Base-by-base conservation (phyloP, 2,888 invertebrate species). In the Portevinia maculata region DNA sequence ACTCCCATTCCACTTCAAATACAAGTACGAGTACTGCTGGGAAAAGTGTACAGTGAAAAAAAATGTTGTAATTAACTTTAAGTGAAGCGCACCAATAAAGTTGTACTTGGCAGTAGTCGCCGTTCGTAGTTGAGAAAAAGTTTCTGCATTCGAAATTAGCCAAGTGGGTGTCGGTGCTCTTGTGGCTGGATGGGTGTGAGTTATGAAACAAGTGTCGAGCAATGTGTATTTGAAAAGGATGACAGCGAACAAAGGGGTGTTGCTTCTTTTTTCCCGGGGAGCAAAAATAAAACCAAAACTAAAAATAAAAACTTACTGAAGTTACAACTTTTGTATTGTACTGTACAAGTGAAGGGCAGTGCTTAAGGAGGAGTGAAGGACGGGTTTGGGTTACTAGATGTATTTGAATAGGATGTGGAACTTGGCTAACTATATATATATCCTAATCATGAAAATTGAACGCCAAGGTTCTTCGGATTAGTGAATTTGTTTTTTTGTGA, bases 41-140 rank as follows among this genome's bases (percentile, higher is more conserved):
- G 30, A 64, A 64, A 73, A 53, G 71, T 71, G 52, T 53, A 65
- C n/a, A 48, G 15, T 11, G n/a, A 37, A 50, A 28, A 48, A 59
- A 64, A 44, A 53, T 32, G 21, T 79, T 79, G 75, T 79, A 79
- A 79, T 79, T 79, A 79, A 79, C 79, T 79, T 79, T 69, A 79
- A 79, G 75, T 79, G 75, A 79, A 79, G 79, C 79, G 74, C 75
- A 79, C 75, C 79, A 79, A 75, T 75, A 70, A 79, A 75, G 64
- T 79, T 74, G 44, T 74, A 74, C 79, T 74, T 69, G 74, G 74
- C 67, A 69, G 69, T 7, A 17, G 15, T 9, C 30, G 11, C 34
- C 21, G 32, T 30, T 13, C 48, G 8, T 6, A 15, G 28, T 19
- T 44, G 53, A 52, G 52, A 67, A 50, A 67, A 67, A 67, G 59